Evolutionary conservation across 2,797 vertebrate species (phyloP), one percentile per base, ranked within the genome.

Genomic region (Caiman crocodilus): DNA sequence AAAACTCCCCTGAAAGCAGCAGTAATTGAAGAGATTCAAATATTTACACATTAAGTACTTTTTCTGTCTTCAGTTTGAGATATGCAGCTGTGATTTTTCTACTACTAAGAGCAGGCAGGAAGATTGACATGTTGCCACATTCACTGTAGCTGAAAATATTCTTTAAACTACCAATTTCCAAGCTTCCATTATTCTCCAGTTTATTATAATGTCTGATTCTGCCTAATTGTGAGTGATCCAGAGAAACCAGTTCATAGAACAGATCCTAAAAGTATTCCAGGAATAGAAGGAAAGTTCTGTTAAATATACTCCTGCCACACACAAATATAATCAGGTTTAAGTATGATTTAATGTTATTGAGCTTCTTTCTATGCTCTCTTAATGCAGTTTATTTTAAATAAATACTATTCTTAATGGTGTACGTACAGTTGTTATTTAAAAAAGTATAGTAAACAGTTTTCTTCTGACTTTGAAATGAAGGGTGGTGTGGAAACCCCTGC

Each of bases 261-360:
- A 64, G 30, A 76, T 90, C 92, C 56, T 73, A 94, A 95, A 84
- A 20, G 8, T 1, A 50, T 42, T 56, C 30, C 42, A 28, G 87
- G 94, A 94, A 90, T 96, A 92, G 85, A 71, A 85, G 85, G 79
- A 89, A 67, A 6, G 25, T 85, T 91, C 79, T 96, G 58, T 93
- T 96, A 90, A 94, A 89, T 92, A 90, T 97, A 94, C 90, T 73
- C 67, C 64, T 61, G 59, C 50, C 32, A 94, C 84, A 89, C 71
- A 83, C 50, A 1, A 0, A 59, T 81, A 0, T 87, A 93, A 95
- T 26, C 57, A 16, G 0, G 84, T 89, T 97, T 96, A 94, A 50
- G 60, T 28, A 21, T 65, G 69, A 84, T 89, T 84, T 89, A 96
- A 96, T 95, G 93, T 79, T 87, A 94, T 94, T 94, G 93, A 96